phyloP scores from a whole-genome alignment of 2,113 vertebrate genomes.

The Chionodraco myersi region DNA sequence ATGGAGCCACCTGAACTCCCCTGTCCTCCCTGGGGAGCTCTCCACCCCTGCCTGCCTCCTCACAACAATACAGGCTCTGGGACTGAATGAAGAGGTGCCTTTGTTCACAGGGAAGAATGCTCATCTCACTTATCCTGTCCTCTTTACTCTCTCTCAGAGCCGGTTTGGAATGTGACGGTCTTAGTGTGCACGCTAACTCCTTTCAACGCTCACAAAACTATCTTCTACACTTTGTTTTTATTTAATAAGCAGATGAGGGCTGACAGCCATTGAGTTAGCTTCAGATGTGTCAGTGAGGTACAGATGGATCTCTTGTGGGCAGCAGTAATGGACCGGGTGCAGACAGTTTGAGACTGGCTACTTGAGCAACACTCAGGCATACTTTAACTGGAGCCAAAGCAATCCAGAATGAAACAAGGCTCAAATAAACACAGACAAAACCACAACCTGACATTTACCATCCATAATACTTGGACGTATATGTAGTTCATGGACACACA shows the following conservation, averaged over 20 bases:
- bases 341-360: slow-evolving; percentile 42
- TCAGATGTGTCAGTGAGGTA: slow-evolving; percentile 14
- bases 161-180: slow-evolving; percentile 46
- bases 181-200: slow-evolving; percentile 27
- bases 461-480: background rate
- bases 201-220: slow-evolving; percentile 37
- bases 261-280: slow-evolving; percentile 21
- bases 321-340: slow-evolving; percentile 46
- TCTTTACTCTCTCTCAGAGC: slow-evolving; percentile 40
- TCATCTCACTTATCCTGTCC: slow-evolving; percentile 72
- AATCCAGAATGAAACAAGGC: slow-evolving; percentile 8
- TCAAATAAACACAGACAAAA: slow-evolving; percentile 46
- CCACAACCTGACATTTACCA: slow-evolving; percentile 24
- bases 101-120: slow-evolving; percentile 76
- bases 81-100: slow-evolving; percentile 68
- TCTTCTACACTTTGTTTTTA: slow-evolving; percentile 42
- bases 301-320: slow-evolving; percentile 36
- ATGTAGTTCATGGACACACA: slow-evolving; percentile 35
- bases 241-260: slow-evolving; percentile 36
- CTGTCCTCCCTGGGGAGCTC: slow-evolving; percentile 32
- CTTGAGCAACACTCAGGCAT: slow-evolving; percentile 45
- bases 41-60: slow-evolving; percentile 45
- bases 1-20: slow-evolving; percentile 51
- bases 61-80: slow-evolving; percentile 55
- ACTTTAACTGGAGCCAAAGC: slow-evolving; percentile 36